phyloP scores from a whole-genome alignment of 2,797 vertebrate genomes.

The Sphaeramia orbicularis region DNA sequence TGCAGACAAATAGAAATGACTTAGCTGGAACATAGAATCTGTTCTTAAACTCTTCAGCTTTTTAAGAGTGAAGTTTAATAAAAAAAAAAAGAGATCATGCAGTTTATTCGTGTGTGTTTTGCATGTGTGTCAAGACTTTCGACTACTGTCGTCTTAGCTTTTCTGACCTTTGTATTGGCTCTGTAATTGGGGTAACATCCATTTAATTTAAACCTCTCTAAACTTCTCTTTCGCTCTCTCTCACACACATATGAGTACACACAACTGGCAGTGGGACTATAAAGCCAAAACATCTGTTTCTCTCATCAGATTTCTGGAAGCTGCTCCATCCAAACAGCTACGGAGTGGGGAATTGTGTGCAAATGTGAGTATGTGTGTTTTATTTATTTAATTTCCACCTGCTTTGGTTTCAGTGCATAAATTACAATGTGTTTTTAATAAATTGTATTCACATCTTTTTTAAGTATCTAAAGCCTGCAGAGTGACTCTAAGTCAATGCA shows the following conservation, averaged over 20 bases:
- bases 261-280: slow-evolving; percentile 17
- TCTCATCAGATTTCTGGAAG: slow-evolving; percentile 64
- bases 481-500: too few relatives aligned
- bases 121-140: slow-evolving; percentile 6
- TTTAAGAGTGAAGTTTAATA: background rate
- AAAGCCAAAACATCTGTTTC: slow-evolving; percentile 75
- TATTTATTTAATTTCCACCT: too few relatives aligned
- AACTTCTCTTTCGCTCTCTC: background rate
- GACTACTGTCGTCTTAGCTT: slow-evolving; percentile 20
- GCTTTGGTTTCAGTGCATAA: too few relatives aligned
- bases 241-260: slow-evolving; percentile 4
- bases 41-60: background rate
- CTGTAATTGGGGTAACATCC: slow-evolving; percentile 59
- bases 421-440: too few relatives aligned
- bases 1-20: background rate
- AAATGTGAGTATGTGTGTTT: slow-evolving; percentile 5
- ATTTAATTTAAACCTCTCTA: slow-evolving; percentile 44
- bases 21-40: background rate
- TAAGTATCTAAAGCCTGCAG: too few relatives aligned
- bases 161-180: slow-evolving; percentile 35
- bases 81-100: background rate
- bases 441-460: too few relatives aligned
- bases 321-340: slow-evolving; percentile 4
- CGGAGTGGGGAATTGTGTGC: slow-evolving; percentile 6
- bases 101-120: background rate